Evolutionary conservation across 2,888 invertebrate species (phyloP).

Genomic region (Homarus gammarus): DNA sequence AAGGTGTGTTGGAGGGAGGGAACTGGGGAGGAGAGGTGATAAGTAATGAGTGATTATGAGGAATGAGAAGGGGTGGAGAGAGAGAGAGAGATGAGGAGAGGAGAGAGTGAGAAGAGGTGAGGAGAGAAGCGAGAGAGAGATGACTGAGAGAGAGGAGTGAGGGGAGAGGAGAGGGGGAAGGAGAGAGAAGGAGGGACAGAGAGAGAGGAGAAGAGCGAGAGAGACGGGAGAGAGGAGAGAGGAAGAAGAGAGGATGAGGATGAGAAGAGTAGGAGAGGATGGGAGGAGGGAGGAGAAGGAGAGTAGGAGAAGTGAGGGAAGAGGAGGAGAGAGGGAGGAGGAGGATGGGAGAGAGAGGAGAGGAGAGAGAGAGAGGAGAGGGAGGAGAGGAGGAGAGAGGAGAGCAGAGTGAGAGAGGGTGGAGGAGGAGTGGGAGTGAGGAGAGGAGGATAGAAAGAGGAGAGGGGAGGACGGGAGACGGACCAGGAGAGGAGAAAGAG

Average conservation of each 20-base stretch:
- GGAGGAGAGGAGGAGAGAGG: no score
- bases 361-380: no score
- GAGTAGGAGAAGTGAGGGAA: background rate
- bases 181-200: background rate
- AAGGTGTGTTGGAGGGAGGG: background rate
- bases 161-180: no score
- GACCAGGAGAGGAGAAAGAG: no score
- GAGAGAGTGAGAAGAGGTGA: background rate
- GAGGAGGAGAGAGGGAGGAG: background rate
- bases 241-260: no score
- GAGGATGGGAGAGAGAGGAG: background rate
- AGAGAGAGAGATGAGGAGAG: background rate
- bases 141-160: no score
- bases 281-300: no score
- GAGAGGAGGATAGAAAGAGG: no score
- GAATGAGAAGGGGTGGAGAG: background rate
- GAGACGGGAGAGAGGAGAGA: background rate
- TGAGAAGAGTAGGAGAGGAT: no score
- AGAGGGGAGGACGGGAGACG: no score
- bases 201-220: background rate
- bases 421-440: background rate
- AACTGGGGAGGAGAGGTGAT: background rate
- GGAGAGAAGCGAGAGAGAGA: no score
- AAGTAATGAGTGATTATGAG: background rate
- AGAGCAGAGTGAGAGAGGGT: background rate